These are phyloP conservation scores for Halotydeus destructor DNA, from an alignment of 1,140 invertebrate species.

Conservation along the genomic window DNA sequence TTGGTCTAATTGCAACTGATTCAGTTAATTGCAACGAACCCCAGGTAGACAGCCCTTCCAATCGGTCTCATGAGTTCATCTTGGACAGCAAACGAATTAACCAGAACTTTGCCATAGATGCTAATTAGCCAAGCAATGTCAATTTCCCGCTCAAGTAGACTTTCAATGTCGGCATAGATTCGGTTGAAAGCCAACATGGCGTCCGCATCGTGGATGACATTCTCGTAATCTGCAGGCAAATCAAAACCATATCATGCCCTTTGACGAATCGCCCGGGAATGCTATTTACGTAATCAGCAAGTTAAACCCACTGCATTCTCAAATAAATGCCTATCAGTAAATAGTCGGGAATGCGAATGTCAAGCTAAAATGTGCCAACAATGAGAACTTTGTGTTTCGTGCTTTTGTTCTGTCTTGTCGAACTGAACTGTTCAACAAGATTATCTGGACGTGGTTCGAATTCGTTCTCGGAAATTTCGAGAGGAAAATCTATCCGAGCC, in stretches of 20 bases:
- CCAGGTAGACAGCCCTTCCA: slow-evolving; percentile 9
- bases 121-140: neutral
- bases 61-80: slow-evolving; percentile 1
- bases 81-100: slow-evolving; percentile 12
- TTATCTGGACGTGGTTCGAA: too few relatives aligned
- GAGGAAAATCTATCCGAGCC: too few relatives aligned
- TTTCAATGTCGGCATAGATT: slow-evolving; percentile 3
- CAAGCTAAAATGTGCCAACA: too few relatives aligned
- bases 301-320: too few relatives aligned
- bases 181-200: slow-evolving; percentile 3
- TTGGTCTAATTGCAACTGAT: too few relatives aligned
- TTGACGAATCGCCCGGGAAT: neutral
- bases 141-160: neutral
- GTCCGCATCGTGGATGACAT: slow-evolving; percentile 1
- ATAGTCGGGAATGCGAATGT: too few relatives aligned
- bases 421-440: too few relatives aligned
- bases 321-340: too few relatives aligned
- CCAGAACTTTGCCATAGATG: slow-evolving; percentile 11
- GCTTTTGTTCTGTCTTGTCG: too few relatives aligned
- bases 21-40: slow-evolving; percentile 8
- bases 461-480: too few relatives aligned
- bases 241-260: neutral
- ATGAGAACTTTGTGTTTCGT: too few relatives aligned
- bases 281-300: too few relatives aligned
- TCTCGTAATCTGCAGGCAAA: slow-evolving; percentile 6